Conservation (phyloP, 1,140 invertebrate species). For the Rhizoglyphus robini region DNA sequence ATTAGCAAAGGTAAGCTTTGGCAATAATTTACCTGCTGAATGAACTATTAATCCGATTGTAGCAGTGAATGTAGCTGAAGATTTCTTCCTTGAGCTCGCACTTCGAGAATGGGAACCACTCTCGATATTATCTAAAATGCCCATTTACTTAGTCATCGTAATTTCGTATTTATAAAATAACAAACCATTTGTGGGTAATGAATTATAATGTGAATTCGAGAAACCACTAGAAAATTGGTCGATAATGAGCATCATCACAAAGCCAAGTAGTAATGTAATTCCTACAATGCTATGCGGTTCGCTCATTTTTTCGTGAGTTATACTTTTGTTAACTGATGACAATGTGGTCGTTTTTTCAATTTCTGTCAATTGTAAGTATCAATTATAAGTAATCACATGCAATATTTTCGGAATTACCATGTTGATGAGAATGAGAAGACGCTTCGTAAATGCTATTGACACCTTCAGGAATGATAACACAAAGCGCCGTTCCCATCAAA, state of each 20-base stretch:
- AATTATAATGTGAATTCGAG: constrained; percentile 9
- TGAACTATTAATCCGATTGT: constrained; percentile 93
- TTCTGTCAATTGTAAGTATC: neutral
- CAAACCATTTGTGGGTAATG: constrained; percentile 2
- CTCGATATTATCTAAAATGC: constrained; percentile 9
- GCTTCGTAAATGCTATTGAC: constrained; percentile 57
- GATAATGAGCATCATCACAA: constrained; percentile 93
- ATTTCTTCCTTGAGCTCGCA: constrained; percentile 19
- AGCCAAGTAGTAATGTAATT: constrained; percentile 62
- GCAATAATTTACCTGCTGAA: constrained; percentile 52
- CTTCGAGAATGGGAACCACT: neutral
- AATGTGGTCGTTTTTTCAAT: neutral
- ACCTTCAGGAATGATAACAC: constrained; percentile 97
- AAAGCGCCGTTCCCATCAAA: constrained; percentile 89
- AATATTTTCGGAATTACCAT: neutral
- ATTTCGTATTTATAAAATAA: neutral
- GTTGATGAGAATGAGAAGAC: constrained; percentile 27
- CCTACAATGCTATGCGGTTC: constrained; percentile 49
- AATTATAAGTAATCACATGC: neutral
- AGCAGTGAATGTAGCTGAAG: constrained; percentile 57
- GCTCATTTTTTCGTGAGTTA: neutral
- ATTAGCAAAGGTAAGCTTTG: neutral
- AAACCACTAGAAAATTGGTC: constrained; percentile 53
- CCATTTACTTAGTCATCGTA: neutral
- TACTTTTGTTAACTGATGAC: neutral